These are phyloP conservation scores for Apis dorsata DNA, from an alignment of 1,140 invertebrate species.

Conservation along the genomic window DNA sequence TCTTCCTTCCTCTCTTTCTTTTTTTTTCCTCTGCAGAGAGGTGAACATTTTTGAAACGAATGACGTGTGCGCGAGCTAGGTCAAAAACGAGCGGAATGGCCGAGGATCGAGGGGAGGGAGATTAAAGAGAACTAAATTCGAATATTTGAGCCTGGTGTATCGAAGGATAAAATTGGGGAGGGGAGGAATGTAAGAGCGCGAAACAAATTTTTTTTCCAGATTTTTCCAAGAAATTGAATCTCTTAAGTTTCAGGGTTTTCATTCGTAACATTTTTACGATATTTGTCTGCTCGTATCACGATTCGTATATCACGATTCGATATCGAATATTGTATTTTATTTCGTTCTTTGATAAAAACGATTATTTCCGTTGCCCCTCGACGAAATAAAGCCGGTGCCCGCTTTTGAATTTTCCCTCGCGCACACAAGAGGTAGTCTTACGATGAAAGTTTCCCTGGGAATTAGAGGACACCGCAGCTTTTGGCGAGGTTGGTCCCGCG, in stretches of 20 bases:
- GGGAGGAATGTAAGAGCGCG: no score
- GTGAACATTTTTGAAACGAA: slow-evolving; percentile 22
- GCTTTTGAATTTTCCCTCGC: slow-evolving; percentile 18
- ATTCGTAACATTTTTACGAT: no score
- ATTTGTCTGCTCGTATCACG: no score
- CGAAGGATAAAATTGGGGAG: no score
- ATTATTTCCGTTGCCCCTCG: neutral
- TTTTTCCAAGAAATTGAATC: neutral
- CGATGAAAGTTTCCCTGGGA: slow-evolving; percentile 21
- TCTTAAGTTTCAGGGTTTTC: no score
- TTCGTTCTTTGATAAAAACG: no score
- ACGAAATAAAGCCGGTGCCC: slow-evolving; percentile 13
- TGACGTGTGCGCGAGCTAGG: neutral
- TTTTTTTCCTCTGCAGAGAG: neutral
- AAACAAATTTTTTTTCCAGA: no score
- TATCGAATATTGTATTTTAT: no score
- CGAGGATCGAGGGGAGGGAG: neutral
- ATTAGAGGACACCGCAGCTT: slow-evolving; percentile 24
- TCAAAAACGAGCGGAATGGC: neutral
- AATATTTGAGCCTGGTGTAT: neutral
- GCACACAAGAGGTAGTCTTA: neutral
- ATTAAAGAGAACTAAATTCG: neutral
- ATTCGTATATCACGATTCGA: no score
- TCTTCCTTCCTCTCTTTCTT: neutral
- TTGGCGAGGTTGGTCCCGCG: neutral